Base-by-base conservation (phyloP, 1,140 invertebrate species). In the Heliconius hewitsoni region DNA sequence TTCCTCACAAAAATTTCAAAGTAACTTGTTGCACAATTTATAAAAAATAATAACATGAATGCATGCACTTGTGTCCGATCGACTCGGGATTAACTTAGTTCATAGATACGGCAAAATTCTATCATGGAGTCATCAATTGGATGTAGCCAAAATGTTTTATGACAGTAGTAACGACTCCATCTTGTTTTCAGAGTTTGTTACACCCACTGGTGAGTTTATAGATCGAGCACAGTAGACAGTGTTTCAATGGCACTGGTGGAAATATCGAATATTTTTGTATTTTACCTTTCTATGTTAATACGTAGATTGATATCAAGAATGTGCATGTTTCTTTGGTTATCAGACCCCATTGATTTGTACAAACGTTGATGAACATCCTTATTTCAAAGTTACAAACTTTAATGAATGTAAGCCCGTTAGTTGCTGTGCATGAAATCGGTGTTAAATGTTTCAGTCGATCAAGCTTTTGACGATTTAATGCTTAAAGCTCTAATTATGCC, bases 171-270 rank as follows among this genome's bases (percentile, higher is more conserved):
- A 94, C 85, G 93, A 87, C 93, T 94, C 93, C 93, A 93, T 93
- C 90, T 92, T 93, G 85, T 93, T 94, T 94, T 93, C 93, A 94
- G 93, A 94, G 84, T 93, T 90, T 94, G 89, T 94, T 89, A 93
- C 93, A 93, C 89, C 93, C 90, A 94, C 92, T 82, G 93, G 93
- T 94, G 91, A 94, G 93, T 94, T 89, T 84, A 83, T 92, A 94
- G 89, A 87, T 76, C 80, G 86, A 89, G 90, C 92, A 94, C 93
- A 85, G 86, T 92, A 92, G 89, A 87, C 79, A 82, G 86, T 85
- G 83, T 77, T 81, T 82, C 78, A 78, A 80, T 76, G 82, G 84
- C 87, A 90, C 84, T 82, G 83, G 82, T 80, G 83, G 80, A 85
- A 76, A 76, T 84, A 84, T 81, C 71, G 66, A 79, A 66, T n/a